phyloP scores from a whole-genome alignment of 2,797 vertebrate species.

The Melanotaenia trifasciata region DNA sequence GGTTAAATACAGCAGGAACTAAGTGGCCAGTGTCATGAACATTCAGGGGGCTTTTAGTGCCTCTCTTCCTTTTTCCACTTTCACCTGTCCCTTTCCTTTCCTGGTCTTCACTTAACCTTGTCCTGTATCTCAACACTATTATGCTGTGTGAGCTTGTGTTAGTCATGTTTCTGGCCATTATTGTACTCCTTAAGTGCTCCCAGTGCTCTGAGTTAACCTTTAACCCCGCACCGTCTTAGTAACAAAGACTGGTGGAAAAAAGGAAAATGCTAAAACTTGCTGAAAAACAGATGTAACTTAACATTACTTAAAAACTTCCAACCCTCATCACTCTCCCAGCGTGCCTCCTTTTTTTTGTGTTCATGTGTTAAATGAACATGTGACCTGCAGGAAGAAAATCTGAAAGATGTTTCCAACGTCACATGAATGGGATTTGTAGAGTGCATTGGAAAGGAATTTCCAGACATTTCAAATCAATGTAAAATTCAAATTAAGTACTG shows the following conservation, averaged over 20 bases:
- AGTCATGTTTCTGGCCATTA: slow-evolving; percentile 49
- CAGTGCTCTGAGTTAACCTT: slow-evolving; percentile 38
- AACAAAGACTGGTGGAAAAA: slow-evolving; percentile 11
- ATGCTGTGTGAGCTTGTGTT: slow-evolving; percentile 51
- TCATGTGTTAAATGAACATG: slow-evolving; percentile 19
- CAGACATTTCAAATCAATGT: slow-evolving; percentile 53
- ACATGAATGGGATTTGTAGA: slow-evolving; percentile 21
- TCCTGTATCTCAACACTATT: slow-evolving; percentile 33
- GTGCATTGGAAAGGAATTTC: slow-evolving; percentile 45
- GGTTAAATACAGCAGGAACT: slow-evolving; percentile 46
- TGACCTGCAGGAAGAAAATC: slow-evolving; percentile 27
- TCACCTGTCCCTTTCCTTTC: slow-evolving; percentile 14
- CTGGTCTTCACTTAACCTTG: slow-evolving; percentile 11
- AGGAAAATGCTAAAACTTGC: slow-evolving; percentile 9
- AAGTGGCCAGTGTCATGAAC: slow-evolving; percentile 60
- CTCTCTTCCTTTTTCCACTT: slow-evolving; percentile 54
- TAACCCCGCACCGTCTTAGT: slow-evolving; percentile 3
- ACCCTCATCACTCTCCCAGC: slow-evolving; percentile 46
- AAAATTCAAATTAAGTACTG: slow-evolving; percentile 48
- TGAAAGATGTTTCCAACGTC: slow-evolving; percentile 17
- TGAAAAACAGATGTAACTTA: slow-evolving; percentile 27
- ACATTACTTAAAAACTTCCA: slow-evolving; percentile 46
- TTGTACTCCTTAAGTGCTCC: slow-evolving; percentile 51
- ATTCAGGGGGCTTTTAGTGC: slow-evolving; percentile 62
- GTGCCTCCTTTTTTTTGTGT: slow-evolving; percentile 61